A percentile compares a stretch with the other conserved stretches of the same genome.
Conservation (phyloP, 2,113 vertebrate species). For the Ptilorrhoa leucosticta region DNA sequence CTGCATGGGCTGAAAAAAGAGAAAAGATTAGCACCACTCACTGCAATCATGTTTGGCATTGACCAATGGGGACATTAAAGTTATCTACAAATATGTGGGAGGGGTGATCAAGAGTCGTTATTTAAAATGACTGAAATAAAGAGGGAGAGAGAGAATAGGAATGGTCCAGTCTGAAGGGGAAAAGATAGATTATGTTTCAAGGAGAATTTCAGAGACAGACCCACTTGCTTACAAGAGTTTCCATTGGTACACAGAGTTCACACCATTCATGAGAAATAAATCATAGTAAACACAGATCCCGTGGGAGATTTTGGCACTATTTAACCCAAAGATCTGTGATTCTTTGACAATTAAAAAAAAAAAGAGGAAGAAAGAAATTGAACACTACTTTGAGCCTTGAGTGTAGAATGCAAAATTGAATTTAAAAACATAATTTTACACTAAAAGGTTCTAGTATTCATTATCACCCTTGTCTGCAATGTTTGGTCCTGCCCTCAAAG, state of each 20-base stretch:
- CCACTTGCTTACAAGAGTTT: not conserved
- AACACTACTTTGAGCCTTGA: not conserved
- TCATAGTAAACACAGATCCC: fast-evolving
- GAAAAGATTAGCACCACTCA: not conserved
- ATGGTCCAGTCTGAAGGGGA: not conserved
- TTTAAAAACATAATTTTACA: not conserved
- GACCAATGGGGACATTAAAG: not conserved
- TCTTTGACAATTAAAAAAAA: not conserved
- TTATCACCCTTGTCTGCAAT: not conserved
- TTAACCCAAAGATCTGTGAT: not conserved
- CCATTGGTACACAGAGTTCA: not conserved
- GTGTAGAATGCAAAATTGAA: not conserved
- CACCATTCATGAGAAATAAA: not conserved
- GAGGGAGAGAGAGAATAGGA: not conserved
- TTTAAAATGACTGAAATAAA: not conserved
- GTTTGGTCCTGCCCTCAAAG: not conserved
- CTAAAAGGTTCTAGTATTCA: not conserved
- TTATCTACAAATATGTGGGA: not conserved
- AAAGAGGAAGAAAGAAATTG: not conserved
- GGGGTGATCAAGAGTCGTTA: not conserved
- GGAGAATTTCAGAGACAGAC: not conserved
- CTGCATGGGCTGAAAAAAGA: not conserved
- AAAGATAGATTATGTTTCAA: not conserved
- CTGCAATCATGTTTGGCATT: not conserved
- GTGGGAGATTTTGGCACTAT: not conserved